These are phyloP conservation scores for Macquaria australasica DNA, from an alignment of 2,113 vertebrate genomes.

Conservation along the genomic window DNA sequence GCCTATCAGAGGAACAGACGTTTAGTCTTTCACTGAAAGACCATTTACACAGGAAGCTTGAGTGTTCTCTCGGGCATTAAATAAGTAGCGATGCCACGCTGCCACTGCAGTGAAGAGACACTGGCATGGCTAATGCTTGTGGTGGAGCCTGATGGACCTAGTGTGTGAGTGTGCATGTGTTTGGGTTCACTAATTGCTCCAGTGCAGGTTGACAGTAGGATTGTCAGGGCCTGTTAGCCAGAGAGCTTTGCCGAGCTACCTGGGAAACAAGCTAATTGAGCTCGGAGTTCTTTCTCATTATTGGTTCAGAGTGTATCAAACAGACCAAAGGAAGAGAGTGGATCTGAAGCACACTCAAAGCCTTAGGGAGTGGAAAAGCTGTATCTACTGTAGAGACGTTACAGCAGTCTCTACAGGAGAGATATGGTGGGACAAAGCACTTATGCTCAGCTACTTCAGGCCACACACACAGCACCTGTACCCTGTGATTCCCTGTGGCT, in stretches of 20 bases:
- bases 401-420: neutral
- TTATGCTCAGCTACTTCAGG: neutral
- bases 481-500: conserved; percentile 21
- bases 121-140: conserved; percentile 56
- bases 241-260: conserved; percentile 55
- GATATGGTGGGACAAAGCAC: neutral
- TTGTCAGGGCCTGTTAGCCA: conserved; percentile 70
- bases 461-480: conserved; percentile 31
- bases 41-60: conserved; percentile 39
- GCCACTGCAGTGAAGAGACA: conserved; percentile 49
- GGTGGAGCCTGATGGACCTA: conserved; percentile 39
- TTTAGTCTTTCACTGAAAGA: conserved; percentile 34
- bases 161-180: conserved; percentile 53
- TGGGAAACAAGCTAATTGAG: conserved; percentile 79
- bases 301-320: conserved; percentile 58
- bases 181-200: conserved; percentile 75
- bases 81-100: conserved; percentile 48
- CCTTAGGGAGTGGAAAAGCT: neutral
- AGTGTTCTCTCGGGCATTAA: conserved; percentile 51
- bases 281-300: conserved; percentile 65
- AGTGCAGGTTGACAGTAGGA: conserved; percentile 71
- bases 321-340: conserved; percentile 24
- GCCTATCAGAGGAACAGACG: conserved; percentile 25
- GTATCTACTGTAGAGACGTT: conserved; percentile 1
- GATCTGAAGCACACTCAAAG: conserved; percentile 3